Conservation (phyloP, 2,797 vertebrate genomes). For the Microctenopoma lineatum region DNA sequence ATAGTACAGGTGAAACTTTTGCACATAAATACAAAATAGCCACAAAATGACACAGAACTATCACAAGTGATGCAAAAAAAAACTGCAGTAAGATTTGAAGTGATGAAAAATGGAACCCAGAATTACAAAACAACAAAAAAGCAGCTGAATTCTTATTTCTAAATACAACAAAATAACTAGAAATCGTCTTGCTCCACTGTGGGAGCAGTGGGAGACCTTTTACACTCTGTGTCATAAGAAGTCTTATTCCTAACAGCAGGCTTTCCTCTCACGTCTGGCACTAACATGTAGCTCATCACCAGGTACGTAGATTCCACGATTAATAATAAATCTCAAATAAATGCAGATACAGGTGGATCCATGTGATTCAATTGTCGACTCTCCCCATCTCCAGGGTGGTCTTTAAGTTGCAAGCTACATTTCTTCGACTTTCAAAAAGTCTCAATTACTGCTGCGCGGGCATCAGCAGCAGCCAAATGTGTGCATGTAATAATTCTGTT, state of each 20-base stretch:
- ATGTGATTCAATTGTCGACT: too few species aligned
- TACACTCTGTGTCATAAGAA: background rate
- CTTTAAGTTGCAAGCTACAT: constrained; percentile 46
- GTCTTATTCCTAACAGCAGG: background rate
- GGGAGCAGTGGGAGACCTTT: background rate
- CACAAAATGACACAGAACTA: background rate
- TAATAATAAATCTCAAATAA: constrained; percentile 28
- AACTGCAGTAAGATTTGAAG: too few species aligned
- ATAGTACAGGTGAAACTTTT: background rate
- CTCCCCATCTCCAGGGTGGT: background rate
- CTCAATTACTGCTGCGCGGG: too few species aligned
- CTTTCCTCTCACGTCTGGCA: background rate
- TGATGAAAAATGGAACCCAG: too few species aligned
- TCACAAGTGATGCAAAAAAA: background rate
- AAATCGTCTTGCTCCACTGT: background rate
- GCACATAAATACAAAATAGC: too few species aligned
- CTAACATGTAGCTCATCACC: constrained; percentile 32
- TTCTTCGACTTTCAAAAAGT: constrained; percentile 44
- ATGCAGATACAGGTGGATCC: background rate
- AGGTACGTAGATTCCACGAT: too few species aligned
- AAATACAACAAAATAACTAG: too few species aligned
- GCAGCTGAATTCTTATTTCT: too few species aligned
- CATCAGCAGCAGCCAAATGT: too few species aligned
- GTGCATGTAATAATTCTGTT: too few species aligned
- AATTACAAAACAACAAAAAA: background rate